Percentiles rank a stretch among this genome's conserved stretches.
Evolutionary conservation across 2,888 invertebrate species (phyloP).

Genomic region (Macrophya annulata): DNA sequence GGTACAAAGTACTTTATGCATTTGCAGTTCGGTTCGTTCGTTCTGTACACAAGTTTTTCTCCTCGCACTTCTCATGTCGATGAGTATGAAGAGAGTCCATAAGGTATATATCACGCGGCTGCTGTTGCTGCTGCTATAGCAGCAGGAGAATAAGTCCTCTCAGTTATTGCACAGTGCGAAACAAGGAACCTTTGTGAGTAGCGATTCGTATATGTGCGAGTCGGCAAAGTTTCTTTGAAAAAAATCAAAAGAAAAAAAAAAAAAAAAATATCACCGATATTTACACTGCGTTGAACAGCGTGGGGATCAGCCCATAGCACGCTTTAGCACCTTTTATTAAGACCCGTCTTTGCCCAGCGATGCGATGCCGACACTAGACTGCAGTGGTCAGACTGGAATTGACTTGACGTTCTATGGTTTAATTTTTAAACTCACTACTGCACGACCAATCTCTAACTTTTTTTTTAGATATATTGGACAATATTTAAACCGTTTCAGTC

Average conservation of each 20-base stretch:
- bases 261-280: slow-evolving; percentile 23
- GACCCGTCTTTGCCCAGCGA: slow-evolving; percentile 19
- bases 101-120: background rate
- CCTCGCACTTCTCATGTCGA: background rate
- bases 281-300: slow-evolving; percentile 39
- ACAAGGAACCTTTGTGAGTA: slow-evolving; percentile 18
- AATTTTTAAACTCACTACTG: background rate
- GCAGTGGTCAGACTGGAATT: background rate
- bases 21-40: slow-evolving; percentile 10
- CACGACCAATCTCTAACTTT: background rate
- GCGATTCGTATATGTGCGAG: background rate
- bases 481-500: background rate
- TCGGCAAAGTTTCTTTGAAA: background rate
- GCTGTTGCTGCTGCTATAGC: too few species aligned
- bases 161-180: background rate
- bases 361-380: background rate
- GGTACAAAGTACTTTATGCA: background rate
- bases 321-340: slow-evolving; percentile 52
- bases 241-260: background rate
- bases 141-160: background rate
- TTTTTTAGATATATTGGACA: background rate
- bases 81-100: slow-evolving; percentile 10
- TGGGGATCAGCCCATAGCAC: slow-evolving; percentile 34
- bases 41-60: background rate
- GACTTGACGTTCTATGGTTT: background rate